Percentiles rank a stretch among this genome's conserved stretches.
Evolutionary conservation across 2,113 vertebrate species (phyloP).

Genomic region (Vidua chalybeata): DNA sequence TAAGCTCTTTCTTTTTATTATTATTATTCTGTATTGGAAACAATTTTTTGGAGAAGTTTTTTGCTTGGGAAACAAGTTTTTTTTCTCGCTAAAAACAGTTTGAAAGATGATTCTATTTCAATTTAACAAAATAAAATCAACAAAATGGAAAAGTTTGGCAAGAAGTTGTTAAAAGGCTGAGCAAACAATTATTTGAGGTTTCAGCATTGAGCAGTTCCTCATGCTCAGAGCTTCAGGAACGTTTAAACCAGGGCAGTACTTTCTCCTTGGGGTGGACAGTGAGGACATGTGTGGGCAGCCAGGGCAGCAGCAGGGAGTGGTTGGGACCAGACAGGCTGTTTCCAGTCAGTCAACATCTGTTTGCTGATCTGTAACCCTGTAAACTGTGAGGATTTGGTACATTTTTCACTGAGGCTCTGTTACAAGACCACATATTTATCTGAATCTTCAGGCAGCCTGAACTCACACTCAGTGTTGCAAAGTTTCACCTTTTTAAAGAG

Average conservation of each 20-base stretch:
- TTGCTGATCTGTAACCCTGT: neutral
- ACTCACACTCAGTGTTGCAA: neutral
- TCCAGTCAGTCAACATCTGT: neutral
- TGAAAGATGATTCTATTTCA: neutral
- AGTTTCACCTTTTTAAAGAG: neutral
- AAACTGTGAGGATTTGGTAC: neutral
- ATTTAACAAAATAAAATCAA: neutral
- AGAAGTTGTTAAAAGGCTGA: neutral
- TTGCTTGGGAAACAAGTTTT: neutral
- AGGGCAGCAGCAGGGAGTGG: neutral
- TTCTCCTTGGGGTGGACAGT: neutral
- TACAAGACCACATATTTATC: neutral
- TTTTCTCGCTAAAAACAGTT: neutral
- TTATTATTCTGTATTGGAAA: neutral
- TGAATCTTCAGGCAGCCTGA: neutral
- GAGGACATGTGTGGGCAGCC: rapidly evolving
- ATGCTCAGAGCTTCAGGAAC: neutral
- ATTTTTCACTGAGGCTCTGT: neutral
- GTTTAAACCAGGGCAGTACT: neutral
- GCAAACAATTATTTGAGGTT: neutral
- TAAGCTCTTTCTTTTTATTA: neutral
- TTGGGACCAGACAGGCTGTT: rapidly evolving
- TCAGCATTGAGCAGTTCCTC: neutral
- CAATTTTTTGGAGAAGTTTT: neutral
- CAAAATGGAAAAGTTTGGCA: neutral